Percentiles rank a stretch among this genome's conserved stretches.
phyloP scores from a whole-genome alignment of 2,888 invertebrate species.

The Hymenopus coronatus region DNA sequence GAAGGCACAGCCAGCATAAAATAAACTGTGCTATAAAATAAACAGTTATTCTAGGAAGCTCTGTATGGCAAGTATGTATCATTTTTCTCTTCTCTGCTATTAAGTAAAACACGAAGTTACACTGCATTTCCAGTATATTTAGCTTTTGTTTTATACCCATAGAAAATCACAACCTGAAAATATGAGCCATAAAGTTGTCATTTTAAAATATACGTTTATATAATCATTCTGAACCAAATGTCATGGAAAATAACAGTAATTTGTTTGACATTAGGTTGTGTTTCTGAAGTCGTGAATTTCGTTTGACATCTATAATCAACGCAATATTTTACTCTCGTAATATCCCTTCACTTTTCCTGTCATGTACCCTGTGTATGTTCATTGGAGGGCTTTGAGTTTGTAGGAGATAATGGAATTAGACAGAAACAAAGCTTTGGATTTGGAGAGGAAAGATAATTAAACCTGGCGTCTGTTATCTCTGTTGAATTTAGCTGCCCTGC shows the following conservation, averaged over 20 bases:
- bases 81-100: too few species aligned
- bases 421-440: not conserved
- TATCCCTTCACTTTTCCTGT: not conserved
- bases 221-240: not conserved
- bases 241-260: not conserved
- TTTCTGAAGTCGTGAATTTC: not conserved
- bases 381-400: not conserved
- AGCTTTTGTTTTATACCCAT: too few species aligned
- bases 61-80: too few species aligned
- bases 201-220: not conserved
- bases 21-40: too few species aligned
- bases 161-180: too few species aligned
- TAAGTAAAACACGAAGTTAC: too few species aligned
- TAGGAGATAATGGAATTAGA: not conserved
- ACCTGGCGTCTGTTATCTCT: not conserved
- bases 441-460: not conserved
- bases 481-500: not conserved
- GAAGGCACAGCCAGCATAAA: too few species aligned
- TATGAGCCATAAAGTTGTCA: too few species aligned
- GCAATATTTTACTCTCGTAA: not conserved
- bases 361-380: not conserved
- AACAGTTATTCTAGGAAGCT: too few species aligned
- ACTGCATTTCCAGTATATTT: too few species aligned
- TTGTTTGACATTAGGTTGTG: not conserved
- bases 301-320: not conserved